Percentiles rank a stretch among this genome's conserved stretches.
These are phyloP conservation scores for Cryptophagus acutangulus DNA, from an alignment of 2,888 invertebrate genomes.

Conservation along the genomic window DNA sequence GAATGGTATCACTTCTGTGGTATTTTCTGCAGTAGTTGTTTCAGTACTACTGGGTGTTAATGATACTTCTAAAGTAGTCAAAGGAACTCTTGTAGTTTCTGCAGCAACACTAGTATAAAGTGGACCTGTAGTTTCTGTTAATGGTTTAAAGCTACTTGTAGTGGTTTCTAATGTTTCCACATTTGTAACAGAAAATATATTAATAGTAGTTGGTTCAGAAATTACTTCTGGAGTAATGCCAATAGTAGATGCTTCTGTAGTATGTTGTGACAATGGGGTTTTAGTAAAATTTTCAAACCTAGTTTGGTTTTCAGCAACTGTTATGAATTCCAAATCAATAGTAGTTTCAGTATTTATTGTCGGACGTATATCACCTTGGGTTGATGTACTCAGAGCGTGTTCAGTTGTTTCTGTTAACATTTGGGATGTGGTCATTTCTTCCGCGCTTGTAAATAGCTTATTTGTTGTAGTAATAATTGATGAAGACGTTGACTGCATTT, in stretches of 20 bases:
- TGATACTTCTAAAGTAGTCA: slow-evolving; percentile 18
- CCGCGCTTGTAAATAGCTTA: background rate
- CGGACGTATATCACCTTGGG: too few species aligned
- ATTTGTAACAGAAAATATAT: background rate
- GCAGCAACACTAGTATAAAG: too few species aligned
- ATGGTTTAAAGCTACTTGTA: background rate
- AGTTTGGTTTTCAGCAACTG: background rate
- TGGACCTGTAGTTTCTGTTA: background rate
- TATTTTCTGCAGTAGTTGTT: slow-evolving; percentile 13
- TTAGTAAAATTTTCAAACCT: background rate
- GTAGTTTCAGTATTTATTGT: slow-evolving; percentile 3
- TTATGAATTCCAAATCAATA: background rate
- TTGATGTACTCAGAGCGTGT: too few species aligned
- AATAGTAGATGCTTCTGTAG: background rate
- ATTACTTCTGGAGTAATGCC: background rate
- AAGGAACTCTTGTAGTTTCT: slow-evolving; percentile 5
- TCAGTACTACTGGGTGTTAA: slow-evolving; percentile 16
- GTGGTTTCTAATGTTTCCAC: background rate
- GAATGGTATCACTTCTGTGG: slow-evolving; percentile 1
- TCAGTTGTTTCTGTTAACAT: too few species aligned
- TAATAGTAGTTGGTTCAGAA: background rate
- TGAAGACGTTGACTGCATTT: too few species aligned
- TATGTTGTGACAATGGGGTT: background rate
- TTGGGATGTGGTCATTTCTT: background rate
- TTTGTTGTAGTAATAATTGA: background rate